Base-by-base conservation (phyloP, 2,888 invertebrate species). In the Chironomus riparius region DNA sequence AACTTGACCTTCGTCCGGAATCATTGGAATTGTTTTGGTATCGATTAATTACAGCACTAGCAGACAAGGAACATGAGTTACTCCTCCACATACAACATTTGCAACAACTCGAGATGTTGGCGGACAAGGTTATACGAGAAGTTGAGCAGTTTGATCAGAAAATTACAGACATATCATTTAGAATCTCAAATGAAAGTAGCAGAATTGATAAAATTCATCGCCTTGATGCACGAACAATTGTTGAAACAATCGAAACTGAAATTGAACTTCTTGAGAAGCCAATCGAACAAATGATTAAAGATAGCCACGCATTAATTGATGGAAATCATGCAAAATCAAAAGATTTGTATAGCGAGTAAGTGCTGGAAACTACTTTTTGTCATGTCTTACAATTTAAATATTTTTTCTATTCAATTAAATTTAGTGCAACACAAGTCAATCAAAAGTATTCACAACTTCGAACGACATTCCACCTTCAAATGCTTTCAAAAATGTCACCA, bases 111-210 rank as follows among this genome's bases (percentile, higher is more conserved):
- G 96, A 97, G 84, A 89, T 96, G 79, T 86, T 97, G 76, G 97
- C 97, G 13, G 97, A 98, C 84, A 97, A 97, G 84, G 89, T 97
- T 76, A 91, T 91, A 81, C 89, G 94, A 79, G 97, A 97, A 85
- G 93, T 95, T 81, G 95, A 96, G 83, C 92, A 94, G 81, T 92
- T 93, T 50, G 97, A 98, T 83, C 87, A 89, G 78, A 91, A 92
- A 76, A 86, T 98, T 77, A 94, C 94, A 81, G 92, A 92, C 81
- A 88, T 97, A 56, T 96, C 97, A 83, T 88, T 90, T 77, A 90
- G 92, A 80, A 93, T 98, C 78, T 91, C 91, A 79, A 94, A 94
- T 80, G 96, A 97, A 84, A 91, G 94, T 24, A 88, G 92, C 65
- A 89, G 95, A 78, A 89, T 97, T 70, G 88, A 91, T 80, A 86